Conservation (phyloP, 1,140 invertebrate species). For the Diabrotica undecimpunctata region DNA sequence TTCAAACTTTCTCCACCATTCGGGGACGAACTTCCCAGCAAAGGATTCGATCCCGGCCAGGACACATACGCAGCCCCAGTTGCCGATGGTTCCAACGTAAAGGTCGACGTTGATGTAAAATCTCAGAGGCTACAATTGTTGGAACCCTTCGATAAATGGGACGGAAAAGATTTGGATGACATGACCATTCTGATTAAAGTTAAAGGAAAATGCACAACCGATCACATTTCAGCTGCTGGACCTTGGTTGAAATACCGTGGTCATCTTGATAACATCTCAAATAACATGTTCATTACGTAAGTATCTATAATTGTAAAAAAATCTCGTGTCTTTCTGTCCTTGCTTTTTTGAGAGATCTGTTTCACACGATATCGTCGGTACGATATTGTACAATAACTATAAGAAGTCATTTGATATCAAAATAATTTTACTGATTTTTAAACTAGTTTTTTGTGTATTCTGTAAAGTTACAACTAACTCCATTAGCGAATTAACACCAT, state of each 20-base stretch:
- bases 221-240: constrained; percentile 98
- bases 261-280: constrained; percentile 99
- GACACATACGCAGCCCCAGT: constrained; percentile 95
- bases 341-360: too few species aligned
- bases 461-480: too few species aligned
- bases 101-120: constrained; percentile 74
- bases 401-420: too few species aligned
- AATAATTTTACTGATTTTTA: too few species aligned
- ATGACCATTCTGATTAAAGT: constrained; percentile 94
- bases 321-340: too few species aligned
- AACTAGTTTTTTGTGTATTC: too few species aligned
- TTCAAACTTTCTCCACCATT: constrained; percentile 88
- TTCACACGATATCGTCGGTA: too few species aligned
- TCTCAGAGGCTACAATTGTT: constrained; percentile 94
- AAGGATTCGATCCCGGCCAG: constrained; percentile 94
- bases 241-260: constrained; percentile 99
- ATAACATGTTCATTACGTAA: constrained; percentile 98
- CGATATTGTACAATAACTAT: too few species aligned
- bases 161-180: constrained; percentile 91
- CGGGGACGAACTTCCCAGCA: constrained; percentile 88
- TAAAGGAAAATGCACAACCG: constrained; percentile 97
- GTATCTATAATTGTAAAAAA: constrained; percentile 22
- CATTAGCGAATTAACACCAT: too few species aligned
- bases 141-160: constrained; percentile 92
- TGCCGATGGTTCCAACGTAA: constrained; percentile 54